Conservation (phyloP, 2,888 invertebrate genomes). For the Limnephilus marmoratus region DNA sequence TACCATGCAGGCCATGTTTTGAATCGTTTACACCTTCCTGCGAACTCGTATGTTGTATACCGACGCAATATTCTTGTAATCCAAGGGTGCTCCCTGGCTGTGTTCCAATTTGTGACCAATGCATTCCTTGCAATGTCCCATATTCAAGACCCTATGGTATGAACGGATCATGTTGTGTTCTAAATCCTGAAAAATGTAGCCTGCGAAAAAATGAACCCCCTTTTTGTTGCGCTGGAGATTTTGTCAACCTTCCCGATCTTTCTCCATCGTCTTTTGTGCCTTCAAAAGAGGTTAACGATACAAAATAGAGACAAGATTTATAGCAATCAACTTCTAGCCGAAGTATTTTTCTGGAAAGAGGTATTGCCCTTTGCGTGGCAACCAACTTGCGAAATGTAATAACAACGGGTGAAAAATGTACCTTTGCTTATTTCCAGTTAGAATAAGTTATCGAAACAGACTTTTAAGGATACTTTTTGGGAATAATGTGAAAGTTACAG, state of each 20-base stretch:
- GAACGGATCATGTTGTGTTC: not conserved
- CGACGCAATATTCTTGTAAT: conserved; percentile 2
- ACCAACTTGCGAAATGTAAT: too few relatives aligned
- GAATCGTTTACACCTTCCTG: not conserved
- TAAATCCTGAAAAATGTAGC: not conserved
- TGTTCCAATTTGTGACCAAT: not conserved
- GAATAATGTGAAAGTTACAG: too few relatives aligned
- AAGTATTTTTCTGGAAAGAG: not conserved
- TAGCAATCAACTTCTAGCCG: not conserved
- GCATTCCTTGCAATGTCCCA: not conserved
- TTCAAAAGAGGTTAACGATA: not conserved
- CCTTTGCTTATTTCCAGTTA: too few relatives aligned
- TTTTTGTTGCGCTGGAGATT: not conserved
- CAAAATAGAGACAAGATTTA: not conserved
- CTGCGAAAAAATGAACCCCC: not conserved
- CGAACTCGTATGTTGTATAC: not conserved
- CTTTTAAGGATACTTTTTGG: too few relatives aligned
- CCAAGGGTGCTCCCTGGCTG: not conserved
- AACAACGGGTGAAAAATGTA: too few relatives aligned
- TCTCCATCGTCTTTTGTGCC: not conserved
- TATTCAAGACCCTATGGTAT: not conserved
- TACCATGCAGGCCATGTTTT: not conserved
- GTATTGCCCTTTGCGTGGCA: not conserved
- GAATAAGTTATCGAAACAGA: too few relatives aligned
- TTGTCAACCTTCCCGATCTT: not conserved